These are phyloP conservation scores for Thermophis baileyi DNA, from an alignment of 2,113 vertebrate genomes.

Conservation along the genomic window DNA sequence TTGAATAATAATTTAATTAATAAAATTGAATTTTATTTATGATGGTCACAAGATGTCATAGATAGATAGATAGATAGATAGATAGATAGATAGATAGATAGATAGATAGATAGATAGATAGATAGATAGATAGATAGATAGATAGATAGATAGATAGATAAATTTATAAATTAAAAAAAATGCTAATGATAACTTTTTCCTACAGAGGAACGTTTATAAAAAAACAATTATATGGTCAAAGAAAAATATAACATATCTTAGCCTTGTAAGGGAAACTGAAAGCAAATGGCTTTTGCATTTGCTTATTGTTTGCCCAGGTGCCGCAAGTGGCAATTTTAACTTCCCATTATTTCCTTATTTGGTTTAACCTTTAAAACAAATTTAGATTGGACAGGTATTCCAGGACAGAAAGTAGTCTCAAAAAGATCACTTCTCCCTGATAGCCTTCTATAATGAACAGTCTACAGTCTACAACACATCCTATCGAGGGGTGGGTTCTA, in stretches of 20 bases:
- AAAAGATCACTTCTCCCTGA: not conserved
- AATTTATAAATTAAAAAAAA: too few species aligned
- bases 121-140: too few species aligned
- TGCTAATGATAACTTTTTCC: not conserved
- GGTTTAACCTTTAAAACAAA: not conserved
- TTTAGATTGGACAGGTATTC: not conserved
- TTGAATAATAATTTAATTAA: not conserved
- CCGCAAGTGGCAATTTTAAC: not conserved
- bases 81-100: too few species aligned
- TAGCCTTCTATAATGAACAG: not conserved
- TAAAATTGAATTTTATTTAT: not conserved
- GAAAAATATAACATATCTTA: not conserved
- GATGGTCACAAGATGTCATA: not conserved
- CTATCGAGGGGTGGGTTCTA: too few species aligned
- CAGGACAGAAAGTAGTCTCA: not conserved
- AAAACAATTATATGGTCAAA: not conserved
- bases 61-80: too few species aligned
- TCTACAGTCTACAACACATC: not conserved
- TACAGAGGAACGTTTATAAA: not conserved
- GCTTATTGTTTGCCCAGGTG: not conserved
- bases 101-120: too few species aligned
- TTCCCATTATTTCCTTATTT: not conserved
- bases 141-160: too few species aligned
- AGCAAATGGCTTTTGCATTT: not conserved
- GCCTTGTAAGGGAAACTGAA: not conserved